Evolutionary conservation across 2,113 vertebrate genomes (phyloP).

Genomic region (Xiphias gladius): DNA sequence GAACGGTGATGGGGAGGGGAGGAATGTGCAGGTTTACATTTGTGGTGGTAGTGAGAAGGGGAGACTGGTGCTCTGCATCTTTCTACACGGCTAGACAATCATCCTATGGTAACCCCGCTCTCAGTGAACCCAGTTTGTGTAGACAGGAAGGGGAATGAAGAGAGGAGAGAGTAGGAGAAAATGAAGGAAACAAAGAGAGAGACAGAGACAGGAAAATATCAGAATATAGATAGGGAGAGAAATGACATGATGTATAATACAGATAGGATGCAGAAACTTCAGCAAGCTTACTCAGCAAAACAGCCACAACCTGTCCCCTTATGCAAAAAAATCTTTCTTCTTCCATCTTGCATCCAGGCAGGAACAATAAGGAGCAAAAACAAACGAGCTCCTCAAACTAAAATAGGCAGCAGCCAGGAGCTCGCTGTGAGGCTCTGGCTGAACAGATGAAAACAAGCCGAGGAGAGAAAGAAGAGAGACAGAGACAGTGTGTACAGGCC

Average conservation of each 20-base stretch:
- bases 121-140: not conserved
- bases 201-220: not conserved
- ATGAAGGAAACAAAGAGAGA: not conserved
- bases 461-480: conserved; percentile 57
- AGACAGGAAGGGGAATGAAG: not conserved
- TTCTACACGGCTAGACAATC: conserved; percentile 4
- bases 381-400: conserved; percentile 50
- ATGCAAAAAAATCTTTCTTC: conserved; percentile 26
- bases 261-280: conserved; percentile 7
- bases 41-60: conserved; percentile 21
- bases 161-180: not conserved
- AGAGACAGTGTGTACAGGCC: conserved; percentile 50
- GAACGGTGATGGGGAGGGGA: conserved; percentile 59
- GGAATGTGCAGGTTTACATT: conserved; percentile 57
- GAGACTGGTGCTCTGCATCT: conserved; percentile 48
- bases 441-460: conserved; percentile 58
- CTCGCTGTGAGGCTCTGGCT: conserved; percentile 42
- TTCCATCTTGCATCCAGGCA: conserved; percentile 25
- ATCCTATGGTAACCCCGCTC: not conserved
- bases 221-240: not conserved
- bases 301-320: conserved; percentile 3
- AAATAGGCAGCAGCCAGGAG: conserved; percentile 49
- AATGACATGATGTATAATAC: not conserved
- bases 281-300: conserved; percentile 47
- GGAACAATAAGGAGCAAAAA: conserved; percentile 35